phyloP scores from a whole-genome alignment of 2,888 invertebrate species.

The Taphrorychus bicolor region DNA sequence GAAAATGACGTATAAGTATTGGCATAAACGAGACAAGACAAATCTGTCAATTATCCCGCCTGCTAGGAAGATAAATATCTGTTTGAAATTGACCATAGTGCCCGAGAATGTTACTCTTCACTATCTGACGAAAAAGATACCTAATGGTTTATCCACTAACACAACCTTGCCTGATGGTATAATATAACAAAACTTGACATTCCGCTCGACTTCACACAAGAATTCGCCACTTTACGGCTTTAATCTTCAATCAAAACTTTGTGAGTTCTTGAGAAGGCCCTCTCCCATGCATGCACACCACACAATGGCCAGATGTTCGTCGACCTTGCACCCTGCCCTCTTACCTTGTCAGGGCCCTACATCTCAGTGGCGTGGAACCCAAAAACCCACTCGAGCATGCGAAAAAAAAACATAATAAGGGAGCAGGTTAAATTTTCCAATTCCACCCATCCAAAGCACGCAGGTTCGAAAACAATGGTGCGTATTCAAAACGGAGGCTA shows the following conservation, averaged over 20 bases:
- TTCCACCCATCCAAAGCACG: not conserved
- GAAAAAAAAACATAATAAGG: no score
- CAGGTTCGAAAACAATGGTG: not conserved
- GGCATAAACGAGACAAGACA: no score
- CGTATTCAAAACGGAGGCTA: no score
- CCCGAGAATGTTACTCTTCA: no score
- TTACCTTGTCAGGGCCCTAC: not conserved
- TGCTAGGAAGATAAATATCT: no score
- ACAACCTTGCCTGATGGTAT: no score
- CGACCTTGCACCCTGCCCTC: conserved; percentile 13
- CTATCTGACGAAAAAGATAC: no score
- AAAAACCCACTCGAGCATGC: not conserved
- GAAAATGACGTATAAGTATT: no score
- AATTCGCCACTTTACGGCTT: conserved; percentile 12
- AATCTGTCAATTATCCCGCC: no score
- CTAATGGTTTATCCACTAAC: no score
- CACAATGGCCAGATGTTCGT: conserved; percentile 4
- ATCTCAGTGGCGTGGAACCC: not conserved
- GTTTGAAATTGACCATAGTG: no score
- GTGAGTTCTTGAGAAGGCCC: conserved; percentile 1
- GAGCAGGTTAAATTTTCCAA: not conserved
- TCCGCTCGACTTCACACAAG: not conserved
- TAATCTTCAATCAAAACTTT: not conserved
- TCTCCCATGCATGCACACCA: no score
- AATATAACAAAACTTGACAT: not conserved